Conservation (phyloP, 53 echinoderm and acorn worm species). For the Henricia sp. region DNA sequence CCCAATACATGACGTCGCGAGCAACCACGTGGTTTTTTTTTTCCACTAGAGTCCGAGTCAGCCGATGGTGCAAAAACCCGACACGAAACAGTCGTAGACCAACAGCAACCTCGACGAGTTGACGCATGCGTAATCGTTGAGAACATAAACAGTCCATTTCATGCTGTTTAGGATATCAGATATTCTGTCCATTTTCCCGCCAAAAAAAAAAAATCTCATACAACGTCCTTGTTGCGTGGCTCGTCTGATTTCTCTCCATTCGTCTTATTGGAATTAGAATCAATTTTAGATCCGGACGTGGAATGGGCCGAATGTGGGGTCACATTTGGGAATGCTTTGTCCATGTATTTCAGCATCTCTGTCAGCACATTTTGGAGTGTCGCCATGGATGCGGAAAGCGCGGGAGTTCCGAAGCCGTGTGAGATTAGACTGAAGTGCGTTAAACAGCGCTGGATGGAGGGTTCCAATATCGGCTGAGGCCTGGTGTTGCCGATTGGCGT, state of each 20-base stretch:
- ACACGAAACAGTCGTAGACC: too few relatives aligned
- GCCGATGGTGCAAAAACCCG: too few relatives aligned
- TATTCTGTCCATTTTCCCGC: too few relatives aligned
- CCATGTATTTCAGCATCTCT: constrained; percentile 98
- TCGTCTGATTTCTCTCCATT: constrained; percentile 89
- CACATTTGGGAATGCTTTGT: constrained; percentile 98
- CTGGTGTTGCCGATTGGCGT: constrained; percentile 97
- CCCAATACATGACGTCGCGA: constrained; percentile 4
- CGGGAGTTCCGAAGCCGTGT: constrained; percentile 98
- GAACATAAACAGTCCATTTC: too few relatives aligned
- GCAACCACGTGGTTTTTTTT: background rate
- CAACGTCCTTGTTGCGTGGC: constrained; percentile 85
- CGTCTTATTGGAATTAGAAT: constrained; percentile 91
- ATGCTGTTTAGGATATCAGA: too few relatives aligned
- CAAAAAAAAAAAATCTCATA: too few relatives aligned
- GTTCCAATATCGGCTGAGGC: constrained; percentile 95
- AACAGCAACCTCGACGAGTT: too few relatives aligned
- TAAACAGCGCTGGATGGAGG: constrained; percentile 95
- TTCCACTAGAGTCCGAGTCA: too few relatives aligned
- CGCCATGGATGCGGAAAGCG: constrained; percentile 91
- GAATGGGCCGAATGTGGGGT: constrained; percentile 84
- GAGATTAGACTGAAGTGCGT: constrained; percentile 96
- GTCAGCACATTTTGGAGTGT: constrained; percentile 95
- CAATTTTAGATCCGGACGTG: constrained; percentile 80
- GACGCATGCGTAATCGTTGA: too few relatives aligned